phyloP scores from a whole-genome alignment of 2,797 vertebrate genomes.

The Masticophis lateralis region DNA sequence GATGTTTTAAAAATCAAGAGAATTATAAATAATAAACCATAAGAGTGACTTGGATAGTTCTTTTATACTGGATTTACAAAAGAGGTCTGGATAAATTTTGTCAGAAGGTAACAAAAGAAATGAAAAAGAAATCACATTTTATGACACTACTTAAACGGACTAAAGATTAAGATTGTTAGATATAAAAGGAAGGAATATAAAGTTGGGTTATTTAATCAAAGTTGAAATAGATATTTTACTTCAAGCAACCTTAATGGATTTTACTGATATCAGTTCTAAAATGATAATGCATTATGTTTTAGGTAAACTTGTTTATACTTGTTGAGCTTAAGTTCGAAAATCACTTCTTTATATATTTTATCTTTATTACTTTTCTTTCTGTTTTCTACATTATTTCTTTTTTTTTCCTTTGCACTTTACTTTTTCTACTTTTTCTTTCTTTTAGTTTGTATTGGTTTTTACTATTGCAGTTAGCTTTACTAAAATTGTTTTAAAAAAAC shows the following conservation, averaged over 20 bases:
- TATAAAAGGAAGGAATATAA: background rate
- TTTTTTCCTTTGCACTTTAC: background rate
- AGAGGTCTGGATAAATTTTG: background rate
- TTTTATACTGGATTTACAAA: background rate
- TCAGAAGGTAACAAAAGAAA: background rate
- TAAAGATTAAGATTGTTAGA: background rate
- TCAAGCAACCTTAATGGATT: background rate
- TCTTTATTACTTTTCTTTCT: background rate
- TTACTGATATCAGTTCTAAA: background rate
- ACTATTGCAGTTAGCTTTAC: background rate
- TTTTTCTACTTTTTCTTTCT: background rate
- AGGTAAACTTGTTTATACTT: background rate
- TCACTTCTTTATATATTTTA: background rate
- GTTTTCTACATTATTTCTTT: background rate
- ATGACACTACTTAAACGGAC: background rate
- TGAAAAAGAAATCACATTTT: background rate
- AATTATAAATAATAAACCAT: background rate
- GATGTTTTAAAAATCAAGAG: background rate
- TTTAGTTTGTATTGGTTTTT: background rate
- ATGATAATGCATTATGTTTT: background rate
- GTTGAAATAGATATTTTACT: background rate
- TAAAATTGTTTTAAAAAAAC: background rate
- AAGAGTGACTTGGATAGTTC: background rate
- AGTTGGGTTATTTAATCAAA: background rate
- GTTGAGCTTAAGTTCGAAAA: background rate